Evolutionary conservation across 2,888 invertebrate species (phyloP).

Genomic region (Parelbella ahira): DNA sequence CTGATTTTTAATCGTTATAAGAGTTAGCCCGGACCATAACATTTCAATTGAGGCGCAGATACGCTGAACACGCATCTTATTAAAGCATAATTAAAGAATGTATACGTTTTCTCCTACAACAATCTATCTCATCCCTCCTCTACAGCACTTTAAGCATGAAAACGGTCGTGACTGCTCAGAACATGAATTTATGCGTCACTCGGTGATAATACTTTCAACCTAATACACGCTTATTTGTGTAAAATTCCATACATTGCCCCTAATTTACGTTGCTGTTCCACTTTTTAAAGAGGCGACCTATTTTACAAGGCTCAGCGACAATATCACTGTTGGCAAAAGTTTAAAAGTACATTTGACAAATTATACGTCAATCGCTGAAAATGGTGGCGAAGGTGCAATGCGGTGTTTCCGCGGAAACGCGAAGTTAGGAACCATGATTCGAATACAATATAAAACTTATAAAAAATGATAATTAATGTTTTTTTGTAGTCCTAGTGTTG

Average conservation of each 20-base stretch:
- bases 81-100: too few species aligned
- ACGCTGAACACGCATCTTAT: too few species aligned
- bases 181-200: too few species aligned
- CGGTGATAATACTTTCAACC: too few species aligned
- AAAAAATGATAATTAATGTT: conserved; percentile 62
- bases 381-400: conserved; percentile 75
- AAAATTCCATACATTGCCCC: not conserved
- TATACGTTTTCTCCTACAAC: too few species aligned
- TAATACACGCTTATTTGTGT: conserved; percentile 12
- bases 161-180: too few species aligned
- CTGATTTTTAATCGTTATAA: too few species aligned
- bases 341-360: conserved; percentile 36
- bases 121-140: too few species aligned
- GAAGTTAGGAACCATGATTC: conserved; percentile 64
- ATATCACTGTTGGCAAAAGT: conserved; percentile 10
- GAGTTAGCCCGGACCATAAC: too few species aligned
- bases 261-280: not conserved
- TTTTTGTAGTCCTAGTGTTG: conserved; percentile 54
- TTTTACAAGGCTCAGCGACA: conserved; percentile 11
- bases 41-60: too few species aligned
- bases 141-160: too few species aligned
- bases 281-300: not conserved
- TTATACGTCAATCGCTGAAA: conserved; percentile 39
- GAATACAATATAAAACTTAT: conserved; percentile 50
- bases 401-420: conserved; percentile 77